Percentiles rank a stretch among this genome's conserved stretches.
phyloP scores from a whole-genome alignment of 2,888 invertebrate genomes.

The Furcula furcula region DNA sequence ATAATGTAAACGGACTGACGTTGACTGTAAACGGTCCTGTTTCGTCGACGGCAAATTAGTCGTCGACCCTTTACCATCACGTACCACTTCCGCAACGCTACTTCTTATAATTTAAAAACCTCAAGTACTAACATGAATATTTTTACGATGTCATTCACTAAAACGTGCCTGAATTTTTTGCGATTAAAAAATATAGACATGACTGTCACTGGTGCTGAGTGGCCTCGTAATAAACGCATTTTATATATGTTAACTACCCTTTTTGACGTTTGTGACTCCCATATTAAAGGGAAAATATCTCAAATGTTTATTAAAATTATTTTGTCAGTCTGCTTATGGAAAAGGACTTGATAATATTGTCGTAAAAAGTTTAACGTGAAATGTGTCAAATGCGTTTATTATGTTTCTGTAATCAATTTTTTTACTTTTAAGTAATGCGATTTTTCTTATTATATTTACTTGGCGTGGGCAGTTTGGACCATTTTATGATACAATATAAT shows the following conservation, averaged over 20 bases:
- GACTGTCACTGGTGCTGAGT: conserved; percentile 34
- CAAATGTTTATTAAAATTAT: conserved; percentile 15
- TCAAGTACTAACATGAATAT: conserved; percentile 26
- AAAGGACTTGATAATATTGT: no score
- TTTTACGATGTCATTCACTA: conserved; percentile 47
- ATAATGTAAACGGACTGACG: no score
- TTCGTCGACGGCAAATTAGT: no score
- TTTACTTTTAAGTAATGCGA: no score
- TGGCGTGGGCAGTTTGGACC: no score
- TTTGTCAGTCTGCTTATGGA: conserved; percentile 13
- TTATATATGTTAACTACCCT: conserved; percentile 33
- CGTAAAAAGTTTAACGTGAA: no score
- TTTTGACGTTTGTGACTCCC: conserved; percentile 34
- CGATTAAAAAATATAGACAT: conserved; percentile 54
- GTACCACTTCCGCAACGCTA: conserved; percentile 17
- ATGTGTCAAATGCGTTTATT: no score
- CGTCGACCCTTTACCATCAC: no score
- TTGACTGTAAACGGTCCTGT: no score
- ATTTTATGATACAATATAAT: no score
- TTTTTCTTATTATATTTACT: no score
- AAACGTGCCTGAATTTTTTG: conserved; percentile 39
- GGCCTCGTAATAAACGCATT: conserved; percentile 36
- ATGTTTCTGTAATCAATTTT: no score
- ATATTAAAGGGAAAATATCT: conserved; percentile 12
- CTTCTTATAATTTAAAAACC: conserved; percentile 21